phyloP scores from a whole-genome alignment of 2,113 vertebrate genomes.

The Nicator chloris region DNA sequence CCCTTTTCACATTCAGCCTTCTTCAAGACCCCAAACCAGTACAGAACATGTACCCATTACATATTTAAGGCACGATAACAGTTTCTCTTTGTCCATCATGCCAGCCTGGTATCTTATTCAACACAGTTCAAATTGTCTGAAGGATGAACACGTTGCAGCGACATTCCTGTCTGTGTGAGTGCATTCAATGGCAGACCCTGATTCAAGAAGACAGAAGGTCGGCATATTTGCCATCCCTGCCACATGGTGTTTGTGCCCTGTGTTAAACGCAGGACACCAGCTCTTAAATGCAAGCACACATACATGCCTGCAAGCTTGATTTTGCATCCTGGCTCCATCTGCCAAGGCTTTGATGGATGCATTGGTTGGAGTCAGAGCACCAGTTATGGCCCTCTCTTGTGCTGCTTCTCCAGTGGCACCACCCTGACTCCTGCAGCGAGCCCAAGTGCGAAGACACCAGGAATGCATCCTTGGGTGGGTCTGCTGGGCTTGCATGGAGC shows the following conservation, averaged over 20 bases:
- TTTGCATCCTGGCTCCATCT: neutral
- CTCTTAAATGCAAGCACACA: neutral
- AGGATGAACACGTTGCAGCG: rapidly evolving
- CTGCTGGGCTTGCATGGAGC: neutral
- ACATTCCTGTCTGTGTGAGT: neutral
- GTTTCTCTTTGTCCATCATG: neutral
- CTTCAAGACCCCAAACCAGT: neutral
- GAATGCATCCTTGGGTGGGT: neutral
- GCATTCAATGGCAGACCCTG: neutral
- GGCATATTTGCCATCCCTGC: neutral
- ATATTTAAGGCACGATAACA: neutral
- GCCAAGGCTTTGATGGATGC: neutral
- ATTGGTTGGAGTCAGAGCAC: neutral
- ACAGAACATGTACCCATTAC: rapidly evolving
- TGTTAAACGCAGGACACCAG: neutral
- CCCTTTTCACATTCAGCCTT: neutral
- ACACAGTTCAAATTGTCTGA: neutral
- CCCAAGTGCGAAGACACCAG: neutral
- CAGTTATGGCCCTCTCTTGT: neutral
- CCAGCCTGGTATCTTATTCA: neutral
- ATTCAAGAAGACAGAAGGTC: neutral
- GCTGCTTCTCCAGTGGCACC: neutral
- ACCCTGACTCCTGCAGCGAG: neutral
- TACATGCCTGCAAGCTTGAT: too few species aligned
- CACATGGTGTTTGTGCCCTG: neutral